Base-by-base conservation (phyloP, 2,888 invertebrate genomes). In the Lepidochrysops patricia region DNA sequence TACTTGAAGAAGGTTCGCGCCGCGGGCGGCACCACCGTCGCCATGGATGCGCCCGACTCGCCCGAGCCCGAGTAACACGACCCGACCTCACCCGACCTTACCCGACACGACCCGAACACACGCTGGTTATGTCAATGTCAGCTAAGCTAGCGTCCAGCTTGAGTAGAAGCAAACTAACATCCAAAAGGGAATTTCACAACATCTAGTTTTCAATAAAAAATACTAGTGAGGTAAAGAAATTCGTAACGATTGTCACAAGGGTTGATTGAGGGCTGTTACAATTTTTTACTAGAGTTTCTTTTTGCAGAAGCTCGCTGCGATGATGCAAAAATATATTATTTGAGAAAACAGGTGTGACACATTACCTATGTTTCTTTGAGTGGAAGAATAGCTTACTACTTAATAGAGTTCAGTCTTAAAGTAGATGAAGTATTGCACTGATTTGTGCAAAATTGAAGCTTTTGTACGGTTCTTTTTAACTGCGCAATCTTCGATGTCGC, bases 31-130 rank as follows among this genome's bases (percentile, higher is more conserved):
- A 82, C 83, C 66, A 79, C 81, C 64, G 75, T 83, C 68, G 80
- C 77, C 68, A 78, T 76, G 65, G 89, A 89, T 80, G 84, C 81
- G 71, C 83, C 88, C 61, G 88, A 89, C 75, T 89, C 89, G 68
- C 88, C 89, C 65, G 89, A 90, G 72, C 88, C 89, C 9, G 89
- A 90, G 77, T 89, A 85, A 77, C 63, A 25, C 37, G 62, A 43
- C 43, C 54, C 50, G 57, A 32, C 43, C 67, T 62, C 72, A 61
- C 63, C 57, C 66, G 58, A 60, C 63, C 59, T n/a, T n/a, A n/a
- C 43, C 67, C 62, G 72, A 61, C 63, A 57, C 66, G 58, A 60
- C 63, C 59, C 61, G 43, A 64, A 35, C 64, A 34, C 62, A 15
- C 61, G 27, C 60, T 57, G 60, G 37, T 62, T 57, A 52, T 50